Evolutionary conservation across 2,797 vertebrate species (phyloP).

Genomic region (Columba guinea): DNA sequence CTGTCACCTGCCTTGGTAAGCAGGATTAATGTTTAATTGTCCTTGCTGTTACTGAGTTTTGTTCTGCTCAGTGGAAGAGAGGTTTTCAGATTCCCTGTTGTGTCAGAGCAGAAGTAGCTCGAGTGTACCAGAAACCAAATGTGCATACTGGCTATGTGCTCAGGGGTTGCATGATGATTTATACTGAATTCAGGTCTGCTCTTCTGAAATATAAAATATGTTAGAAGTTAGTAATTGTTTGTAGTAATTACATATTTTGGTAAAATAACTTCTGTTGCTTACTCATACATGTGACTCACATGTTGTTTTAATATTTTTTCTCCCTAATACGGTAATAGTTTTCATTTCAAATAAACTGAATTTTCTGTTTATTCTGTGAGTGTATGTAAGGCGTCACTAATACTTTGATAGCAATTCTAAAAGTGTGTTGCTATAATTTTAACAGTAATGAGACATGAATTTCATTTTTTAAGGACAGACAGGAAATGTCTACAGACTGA

Average conservation of each 20-base stretch:
- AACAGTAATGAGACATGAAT: constrained; percentile 35
- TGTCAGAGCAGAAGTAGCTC: background rate
- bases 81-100: background rate
- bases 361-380: background rate
- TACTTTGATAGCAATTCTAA: background rate
- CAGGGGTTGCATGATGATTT: background rate
- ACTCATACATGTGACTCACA: background rate
- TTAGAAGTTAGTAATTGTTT: background rate
- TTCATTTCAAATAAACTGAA: background rate
- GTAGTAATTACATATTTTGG: background rate
- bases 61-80: background rate
- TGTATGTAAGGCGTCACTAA: background rate
- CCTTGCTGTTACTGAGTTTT: constrained; percentile 46
- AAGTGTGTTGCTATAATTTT: constrained; percentile 12
- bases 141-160: background rate
- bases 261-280: background rate
- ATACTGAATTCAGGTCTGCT: background rate
- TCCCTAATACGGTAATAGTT: background rate
- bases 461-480: constrained; percentile 62
- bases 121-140: background rate
- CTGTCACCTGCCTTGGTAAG: constrained; percentile 50
- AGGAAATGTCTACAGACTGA: constrained; percentile 66
- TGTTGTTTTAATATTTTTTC: background rate
- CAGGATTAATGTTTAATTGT: constrained; percentile 60
- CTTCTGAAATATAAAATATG: background rate